Percentiles rank a stretch among this genome's conserved stretches.
These are phyloP conservation scores for Takifugu flavidus DNA, from an alignment of 2,113 vertebrate species.

Conservation along the genomic window DNA sequence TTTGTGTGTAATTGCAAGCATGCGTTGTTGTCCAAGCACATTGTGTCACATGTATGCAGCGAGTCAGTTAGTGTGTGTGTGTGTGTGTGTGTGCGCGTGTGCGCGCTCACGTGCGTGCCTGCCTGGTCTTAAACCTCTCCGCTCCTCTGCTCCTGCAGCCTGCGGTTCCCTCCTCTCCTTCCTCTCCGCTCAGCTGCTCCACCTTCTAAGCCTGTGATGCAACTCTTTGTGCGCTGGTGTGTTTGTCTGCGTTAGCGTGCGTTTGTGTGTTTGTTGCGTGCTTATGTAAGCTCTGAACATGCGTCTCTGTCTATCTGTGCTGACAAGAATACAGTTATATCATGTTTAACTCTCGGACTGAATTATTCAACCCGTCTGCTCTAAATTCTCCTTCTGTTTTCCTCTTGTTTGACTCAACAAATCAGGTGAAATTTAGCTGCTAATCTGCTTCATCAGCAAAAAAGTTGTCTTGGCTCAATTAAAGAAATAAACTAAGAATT, in stretches of 20 bases:
- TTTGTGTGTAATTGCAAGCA: slow-evolving; percentile 43
- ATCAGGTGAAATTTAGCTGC: background rate
- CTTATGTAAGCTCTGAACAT: slow-evolving; percentile 71
- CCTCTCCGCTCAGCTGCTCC: slow-evolving; percentile 48
- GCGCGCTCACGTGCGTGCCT: slow-evolving; percentile 47
- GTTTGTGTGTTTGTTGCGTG: slow-evolving; percentile 44
- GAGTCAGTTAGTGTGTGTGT: slow-evolving; percentile 34
- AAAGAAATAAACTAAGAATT: too few species aligned
- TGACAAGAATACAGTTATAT: slow-evolving; percentile 69
- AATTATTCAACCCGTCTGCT: slow-evolving; percentile 26
- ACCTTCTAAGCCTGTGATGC: slow-evolving; percentile 65
- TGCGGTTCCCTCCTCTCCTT: slow-evolving; percentile 58
- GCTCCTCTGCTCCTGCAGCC: slow-evolving; percentile 58
- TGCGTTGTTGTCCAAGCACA: slow-evolving; percentile 39
- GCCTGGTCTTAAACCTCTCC: slow-evolving; percentile 68
- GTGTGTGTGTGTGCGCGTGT: slow-evolving; percentile 35
- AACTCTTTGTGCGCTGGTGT: slow-evolving; percentile 56
- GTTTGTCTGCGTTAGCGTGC: slow-evolving; percentile 10
- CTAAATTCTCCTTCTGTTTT: slow-evolving; percentile 15
- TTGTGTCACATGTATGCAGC: slow-evolving; percentile 42
- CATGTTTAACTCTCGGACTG: slow-evolving; percentile 62
- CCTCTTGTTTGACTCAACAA: background rate
- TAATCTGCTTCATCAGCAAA: too few species aligned
- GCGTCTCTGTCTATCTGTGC: slow-evolving; percentile 53
- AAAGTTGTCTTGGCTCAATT: too few species aligned